Conservation (phyloP, 1,140 invertebrate species). For the Apis florea region DNA sequence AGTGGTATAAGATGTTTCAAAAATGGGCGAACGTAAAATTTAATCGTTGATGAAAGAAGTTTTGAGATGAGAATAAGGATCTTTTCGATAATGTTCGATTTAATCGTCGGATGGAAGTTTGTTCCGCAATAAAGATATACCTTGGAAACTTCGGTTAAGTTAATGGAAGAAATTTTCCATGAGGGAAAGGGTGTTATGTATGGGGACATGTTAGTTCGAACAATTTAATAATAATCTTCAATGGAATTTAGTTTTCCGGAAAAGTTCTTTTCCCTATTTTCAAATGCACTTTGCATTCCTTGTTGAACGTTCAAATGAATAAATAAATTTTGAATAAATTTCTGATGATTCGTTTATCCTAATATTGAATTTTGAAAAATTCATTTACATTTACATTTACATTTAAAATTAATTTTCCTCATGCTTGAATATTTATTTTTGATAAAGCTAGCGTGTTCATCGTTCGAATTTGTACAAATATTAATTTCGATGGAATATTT, state of each 20-base stretch:
- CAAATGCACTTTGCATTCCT: too few relatives aligned
- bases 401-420: too few relatives aligned
- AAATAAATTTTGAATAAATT: background rate
- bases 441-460: background rate
- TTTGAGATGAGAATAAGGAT: too few relatives aligned
- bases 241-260: background rate
- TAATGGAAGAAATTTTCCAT: background rate
- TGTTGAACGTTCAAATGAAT: too few relatives aligned
- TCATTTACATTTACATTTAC: too few relatives aligned
- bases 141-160: background rate
- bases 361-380: background rate
- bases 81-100: too few relatives aligned
- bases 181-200: background rate
- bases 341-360: constrained; percentile 4
- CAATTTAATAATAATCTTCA: background rate
- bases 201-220: background rate
- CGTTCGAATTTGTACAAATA: background rate
- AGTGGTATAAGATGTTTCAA: too few relatives aligned
- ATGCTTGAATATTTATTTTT: background rate
- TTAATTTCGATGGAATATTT: constrained; percentile 25
- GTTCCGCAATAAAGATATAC: background rate
- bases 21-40: too few relatives aligned
- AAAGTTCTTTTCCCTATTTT: too few relatives aligned
- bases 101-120: background rate
- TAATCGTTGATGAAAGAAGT: too few relatives aligned